Evolutionary conservation across 2,113 vertebrate genomes (phyloP).

Genomic region (Collichthys lucidus): DNA sequence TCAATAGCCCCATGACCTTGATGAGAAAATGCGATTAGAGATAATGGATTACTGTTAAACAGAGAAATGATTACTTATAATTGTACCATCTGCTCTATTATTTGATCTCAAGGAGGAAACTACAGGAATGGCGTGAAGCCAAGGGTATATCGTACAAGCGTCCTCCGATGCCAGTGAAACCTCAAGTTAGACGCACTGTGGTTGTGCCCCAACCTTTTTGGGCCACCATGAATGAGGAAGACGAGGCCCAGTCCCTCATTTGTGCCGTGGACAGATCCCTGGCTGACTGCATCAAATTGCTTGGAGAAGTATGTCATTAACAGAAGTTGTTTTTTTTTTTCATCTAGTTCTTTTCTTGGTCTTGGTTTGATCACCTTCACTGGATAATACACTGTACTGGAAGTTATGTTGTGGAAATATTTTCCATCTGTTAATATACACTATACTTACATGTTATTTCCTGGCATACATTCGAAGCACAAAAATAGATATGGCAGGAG

Average conservation of each 20-base stretch:
- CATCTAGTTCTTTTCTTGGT: too few relatives aligned
- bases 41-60: too few relatives aligned
- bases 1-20: not conserved
- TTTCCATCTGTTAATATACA: too few relatives aligned
- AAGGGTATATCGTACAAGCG: conserved; percentile 93
- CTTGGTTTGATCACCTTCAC: not conserved
- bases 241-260: conserved; percentile 80
- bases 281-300: conserved; percentile 86
- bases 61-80: not conserved
- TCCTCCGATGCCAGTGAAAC: conserved; percentile 86
- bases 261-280: conserved; percentile 83
- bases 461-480: too few relatives aligned
- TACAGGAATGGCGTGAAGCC: conserved; percentile 90
- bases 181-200: conserved; percentile 64
- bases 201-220: conserved; percentile 76
- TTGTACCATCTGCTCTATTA: not conserved
- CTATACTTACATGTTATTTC: too few relatives aligned
- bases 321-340: too few relatives aligned
- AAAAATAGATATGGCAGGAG: too few relatives aligned
- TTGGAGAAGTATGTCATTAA: conserved; percentile 81
- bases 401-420: not conserved
- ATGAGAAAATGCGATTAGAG: too few relatives aligned
- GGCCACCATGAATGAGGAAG: conserved; percentile 81
- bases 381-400: not conserved
- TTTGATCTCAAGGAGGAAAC: conserved; percentile 83